Percentiles rank a stretch among this genome's conserved stretches.
phyloP scores from a whole-genome alignment of 2,888 invertebrate genomes.

The Protophormia terraenovae region DNA sequence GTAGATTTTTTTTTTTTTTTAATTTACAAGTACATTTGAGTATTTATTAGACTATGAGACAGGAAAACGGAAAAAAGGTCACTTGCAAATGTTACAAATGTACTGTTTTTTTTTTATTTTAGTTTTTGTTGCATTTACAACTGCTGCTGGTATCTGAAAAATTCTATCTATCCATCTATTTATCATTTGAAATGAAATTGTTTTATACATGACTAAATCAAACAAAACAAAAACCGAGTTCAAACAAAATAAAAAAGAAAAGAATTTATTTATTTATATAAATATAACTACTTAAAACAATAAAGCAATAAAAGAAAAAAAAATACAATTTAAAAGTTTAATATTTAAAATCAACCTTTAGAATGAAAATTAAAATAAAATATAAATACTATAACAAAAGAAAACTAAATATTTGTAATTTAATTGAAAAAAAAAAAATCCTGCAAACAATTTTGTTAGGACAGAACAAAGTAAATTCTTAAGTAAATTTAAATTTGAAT shows the following conservation, averaged over 20 bases:
- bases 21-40: conserved; percentile 26
- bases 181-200: conserved; percentile 57
- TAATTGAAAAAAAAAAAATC: background rate
- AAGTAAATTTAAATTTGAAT: too few species aligned
- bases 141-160: conserved; percentile 49
- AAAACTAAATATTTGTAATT: background rate
- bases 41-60: conserved; percentile 63
- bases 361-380: conserved; percentile 26
- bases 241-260: conserved; percentile 34
- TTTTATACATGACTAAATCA: conserved; percentile 61
- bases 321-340: conserved; percentile 38
- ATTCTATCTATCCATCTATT: conserved; percentile 27
- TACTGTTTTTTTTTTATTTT: background rate
- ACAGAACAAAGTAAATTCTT: too few species aligned
- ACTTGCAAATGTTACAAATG: conserved; percentile 44
- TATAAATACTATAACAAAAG: background rate
- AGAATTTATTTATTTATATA: background rate
- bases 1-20: conserved; percentile 5
- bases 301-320: conserved; percentile 13
- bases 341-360: conserved; percentile 36
- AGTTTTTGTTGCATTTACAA: background rate
- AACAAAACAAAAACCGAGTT: conserved; percentile 47
- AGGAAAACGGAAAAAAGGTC: conserved; percentile 66
- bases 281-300: conserved; percentile 17
- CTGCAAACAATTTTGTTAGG: too few species aligned